Conservation (phyloP, 1,140 invertebrate genomes). For the Zaprionus lachaisei region DNA sequence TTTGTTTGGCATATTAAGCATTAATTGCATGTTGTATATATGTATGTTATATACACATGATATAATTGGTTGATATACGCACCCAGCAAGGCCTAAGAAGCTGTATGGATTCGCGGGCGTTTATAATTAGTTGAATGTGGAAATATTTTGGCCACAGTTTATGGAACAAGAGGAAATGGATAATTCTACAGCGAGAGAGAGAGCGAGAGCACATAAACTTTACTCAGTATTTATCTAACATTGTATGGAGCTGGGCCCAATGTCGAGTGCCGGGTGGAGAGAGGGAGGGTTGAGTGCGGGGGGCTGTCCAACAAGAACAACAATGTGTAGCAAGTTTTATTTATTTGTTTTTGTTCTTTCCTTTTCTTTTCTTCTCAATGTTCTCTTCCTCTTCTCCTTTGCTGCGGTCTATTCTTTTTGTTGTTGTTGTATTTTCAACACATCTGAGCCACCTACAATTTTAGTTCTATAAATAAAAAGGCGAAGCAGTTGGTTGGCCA, state of each 20-base stretch:
- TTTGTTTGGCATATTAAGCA: constrained; percentile 27
- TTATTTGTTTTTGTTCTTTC: constrained; percentile 63
- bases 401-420: constrained; percentile 40
- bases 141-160: constrained; percentile 33
- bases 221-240: constrained; percentile 24
- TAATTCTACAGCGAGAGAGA: constrained; percentile 35
- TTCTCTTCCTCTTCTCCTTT: constrained; percentile 1
- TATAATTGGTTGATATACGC: not conserved
- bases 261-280: not conserved
- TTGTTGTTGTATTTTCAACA: constrained; percentile 62
- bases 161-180: constrained; percentile 59
- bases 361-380: constrained; percentile 30
- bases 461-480: constrained; percentile 72
- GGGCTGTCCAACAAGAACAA: constrained; percentile 5
- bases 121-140: constrained; percentile 8
- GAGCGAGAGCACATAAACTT: constrained; percentile 53
- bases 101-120: constrained; percentile 4
- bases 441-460: constrained; percentile 78
- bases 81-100: not conserved
- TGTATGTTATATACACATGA: constrained; percentile 4
- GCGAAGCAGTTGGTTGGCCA: constrained; percentile 78
- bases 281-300: not conserved
- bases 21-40: constrained; percentile 34
- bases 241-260: constrained; percentile 7
- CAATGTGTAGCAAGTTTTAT: constrained; percentile 62